Conservation (phyloP, 2,113 vertebrate species). For the Thermophis baileyi region DNA sequence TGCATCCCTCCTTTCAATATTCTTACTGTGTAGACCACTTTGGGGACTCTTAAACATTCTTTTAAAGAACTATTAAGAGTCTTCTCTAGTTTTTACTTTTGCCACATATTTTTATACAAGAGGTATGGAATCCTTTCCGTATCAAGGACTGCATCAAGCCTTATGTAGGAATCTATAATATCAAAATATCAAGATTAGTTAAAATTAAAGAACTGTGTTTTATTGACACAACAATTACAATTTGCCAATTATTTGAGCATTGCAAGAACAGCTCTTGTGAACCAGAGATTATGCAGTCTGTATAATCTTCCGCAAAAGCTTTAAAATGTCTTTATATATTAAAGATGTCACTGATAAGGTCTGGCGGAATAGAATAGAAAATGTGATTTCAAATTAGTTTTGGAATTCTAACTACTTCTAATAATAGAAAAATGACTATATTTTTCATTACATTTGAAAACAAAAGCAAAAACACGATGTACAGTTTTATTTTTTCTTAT, state of each 20-base stretch:
- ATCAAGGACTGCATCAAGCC: neutral
- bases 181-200: neutral
- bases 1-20: neutral
- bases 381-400: neutral
- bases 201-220: neutral
- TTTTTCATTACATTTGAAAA: neutral
- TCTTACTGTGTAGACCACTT: neutral
- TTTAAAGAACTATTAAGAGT: neutral
- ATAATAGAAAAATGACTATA: neutral
- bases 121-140: neutral
- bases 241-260: neutral
- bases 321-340: neutral
- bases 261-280: neutral
- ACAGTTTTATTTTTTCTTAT: neutral
- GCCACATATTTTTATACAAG: neutral
- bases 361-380: neutral
- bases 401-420: neutral
- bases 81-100: neutral
- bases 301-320: neutral
- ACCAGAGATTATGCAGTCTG: neutral
- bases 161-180: neutral
- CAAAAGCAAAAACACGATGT: neutral
- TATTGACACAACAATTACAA: neutral
- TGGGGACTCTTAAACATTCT: neutral
- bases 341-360: neutral